Conservation (phyloP, 92 coral and sea anemone species). For the Chrysogorgia sp. region DNA sequence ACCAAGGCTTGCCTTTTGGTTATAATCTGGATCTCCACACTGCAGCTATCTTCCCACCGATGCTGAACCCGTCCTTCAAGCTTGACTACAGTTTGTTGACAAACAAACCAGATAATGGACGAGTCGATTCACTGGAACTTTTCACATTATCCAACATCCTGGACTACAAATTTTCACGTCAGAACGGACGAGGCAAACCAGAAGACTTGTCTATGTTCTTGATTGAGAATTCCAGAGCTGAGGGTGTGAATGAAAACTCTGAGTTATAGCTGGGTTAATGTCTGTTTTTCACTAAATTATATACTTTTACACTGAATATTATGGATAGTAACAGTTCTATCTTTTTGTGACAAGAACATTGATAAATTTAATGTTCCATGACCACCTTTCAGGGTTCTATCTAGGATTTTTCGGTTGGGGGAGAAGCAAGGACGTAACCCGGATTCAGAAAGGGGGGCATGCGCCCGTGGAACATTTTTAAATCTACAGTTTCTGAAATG, state of each 20-base stretch:
- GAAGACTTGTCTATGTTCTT: slow-evolving; percentile 32
- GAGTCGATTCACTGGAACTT: not conserved
- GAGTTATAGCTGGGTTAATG: no score
- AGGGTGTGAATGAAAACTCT: slow-evolving; percentile 27
- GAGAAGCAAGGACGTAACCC: no score
- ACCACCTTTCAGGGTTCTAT: no score
- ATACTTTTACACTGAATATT: no score
- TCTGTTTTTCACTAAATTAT: no score
- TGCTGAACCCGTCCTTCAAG: not conserved
- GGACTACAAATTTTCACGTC: slow-evolving; percentile 1
- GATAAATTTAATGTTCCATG: no score
- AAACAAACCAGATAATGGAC: slow-evolving; percentile 14
- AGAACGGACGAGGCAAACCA: slow-evolving; percentile 5
- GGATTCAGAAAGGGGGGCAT: no score
- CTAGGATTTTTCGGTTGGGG: no score
- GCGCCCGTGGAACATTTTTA: no score
- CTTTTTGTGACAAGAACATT: no score
- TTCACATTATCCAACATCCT: slow-evolving; percentile 18
- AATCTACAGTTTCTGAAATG: no score
- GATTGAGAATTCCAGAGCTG: slow-evolving; percentile 31
- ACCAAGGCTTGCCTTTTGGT: slow-evolving; percentile 26
- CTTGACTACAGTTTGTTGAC: slow-evolving; percentile 1
- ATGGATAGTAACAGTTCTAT: no score
- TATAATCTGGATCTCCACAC: slow-evolving; percentile 27
- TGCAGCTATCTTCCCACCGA: slow-evolving; percentile 26